Percentiles rank a stretch among this genome's conserved stretches.
These are phyloP conservation scores for Dicrostonyx torquatus DNA, from an alignment of 2,797 vertebrate genomes.

Conservation along the genomic window DNA sequence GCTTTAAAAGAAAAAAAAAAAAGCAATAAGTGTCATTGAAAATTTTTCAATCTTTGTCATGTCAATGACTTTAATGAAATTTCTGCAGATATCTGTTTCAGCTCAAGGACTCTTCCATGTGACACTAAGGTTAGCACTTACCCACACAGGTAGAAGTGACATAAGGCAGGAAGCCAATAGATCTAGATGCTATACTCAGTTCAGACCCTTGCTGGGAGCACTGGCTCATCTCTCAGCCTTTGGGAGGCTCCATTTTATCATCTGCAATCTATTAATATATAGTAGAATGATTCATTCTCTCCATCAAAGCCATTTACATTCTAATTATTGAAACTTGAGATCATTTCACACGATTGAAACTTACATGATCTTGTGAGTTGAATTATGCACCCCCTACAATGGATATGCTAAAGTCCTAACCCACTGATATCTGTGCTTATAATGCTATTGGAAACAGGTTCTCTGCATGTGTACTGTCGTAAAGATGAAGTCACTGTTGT, in stretches of 20 bases:
- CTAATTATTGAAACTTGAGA: background rate
- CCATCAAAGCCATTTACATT: background rate
- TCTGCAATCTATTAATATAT: background rate
- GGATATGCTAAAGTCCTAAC: background rate
- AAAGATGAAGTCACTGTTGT: background rate
- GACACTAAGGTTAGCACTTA: background rate
- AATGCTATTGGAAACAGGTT: background rate
- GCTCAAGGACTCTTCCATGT: background rate
- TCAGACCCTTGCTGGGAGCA: background rate
- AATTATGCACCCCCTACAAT: background rate
- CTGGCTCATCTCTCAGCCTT: background rate
- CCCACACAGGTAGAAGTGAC: background rate
- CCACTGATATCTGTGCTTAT: background rate
- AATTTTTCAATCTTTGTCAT: constrained; percentile 3
- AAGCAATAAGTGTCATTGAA: background rate
- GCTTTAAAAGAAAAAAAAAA: background rate
- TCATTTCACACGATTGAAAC: background rate
- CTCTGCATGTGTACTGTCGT: background rate
- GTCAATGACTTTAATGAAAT: constrained; percentile 10
- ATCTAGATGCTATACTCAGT: background rate
- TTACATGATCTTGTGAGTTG: background rate
- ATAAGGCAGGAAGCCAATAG: background rate
- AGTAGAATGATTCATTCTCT: background rate
- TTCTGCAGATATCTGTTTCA: background rate
- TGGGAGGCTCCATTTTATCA: background rate